phyloP scores from a whole-genome alignment of 53 echinoderm and acorn worm species.

The Pentamera pediparva region DNA sequence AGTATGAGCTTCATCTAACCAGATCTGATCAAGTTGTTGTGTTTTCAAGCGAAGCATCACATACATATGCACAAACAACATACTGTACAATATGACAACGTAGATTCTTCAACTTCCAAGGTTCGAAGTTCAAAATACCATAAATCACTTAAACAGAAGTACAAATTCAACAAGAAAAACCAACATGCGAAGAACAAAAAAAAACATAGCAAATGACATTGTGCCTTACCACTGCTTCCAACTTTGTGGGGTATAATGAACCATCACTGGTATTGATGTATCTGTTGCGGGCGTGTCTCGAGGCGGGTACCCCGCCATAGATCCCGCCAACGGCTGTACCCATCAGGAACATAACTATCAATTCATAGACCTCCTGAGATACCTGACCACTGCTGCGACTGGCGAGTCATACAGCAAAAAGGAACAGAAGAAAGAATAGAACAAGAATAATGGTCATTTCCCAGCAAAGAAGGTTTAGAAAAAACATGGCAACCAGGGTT shows the following conservation, averaged over 20 bases:
- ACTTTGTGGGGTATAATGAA: slow-evolving; percentile 57
- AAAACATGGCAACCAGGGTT: too few relatives aligned
- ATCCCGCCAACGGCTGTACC: slow-evolving; percentile 55
- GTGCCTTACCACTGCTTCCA: slow-evolving; percentile 69
- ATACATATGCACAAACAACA: too few relatives aligned
- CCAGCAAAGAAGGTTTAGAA: too few relatives aligned
- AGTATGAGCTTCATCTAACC: too few relatives aligned
- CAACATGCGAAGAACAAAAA: neutral
- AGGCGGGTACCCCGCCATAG: slow-evolving; percentile 86
- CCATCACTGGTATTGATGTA: slow-evolving; percentile 70
- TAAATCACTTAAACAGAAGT: too few relatives aligned
- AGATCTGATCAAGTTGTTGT: too few relatives aligned
- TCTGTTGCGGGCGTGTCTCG: slow-evolving; percentile 54
- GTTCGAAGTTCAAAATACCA: too few relatives aligned
- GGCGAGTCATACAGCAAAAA: neutral
- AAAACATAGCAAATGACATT: neutral
- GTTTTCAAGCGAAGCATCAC: too few relatives aligned
- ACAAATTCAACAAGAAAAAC: neutral
- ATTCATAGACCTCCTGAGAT: slow-evolving; percentile 62
- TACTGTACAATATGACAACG: too few relatives aligned
- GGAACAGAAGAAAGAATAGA: neutral
- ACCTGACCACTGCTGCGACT: slow-evolving; percentile 43
- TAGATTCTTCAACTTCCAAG: too few relatives aligned
- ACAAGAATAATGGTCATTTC: neutral
- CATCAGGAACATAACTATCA: slow-evolving; percentile 53